phyloP scores from a whole-genome alignment of 1,140 invertebrate genomes.

The Pseudomyrmex flavicornis region DNA sequence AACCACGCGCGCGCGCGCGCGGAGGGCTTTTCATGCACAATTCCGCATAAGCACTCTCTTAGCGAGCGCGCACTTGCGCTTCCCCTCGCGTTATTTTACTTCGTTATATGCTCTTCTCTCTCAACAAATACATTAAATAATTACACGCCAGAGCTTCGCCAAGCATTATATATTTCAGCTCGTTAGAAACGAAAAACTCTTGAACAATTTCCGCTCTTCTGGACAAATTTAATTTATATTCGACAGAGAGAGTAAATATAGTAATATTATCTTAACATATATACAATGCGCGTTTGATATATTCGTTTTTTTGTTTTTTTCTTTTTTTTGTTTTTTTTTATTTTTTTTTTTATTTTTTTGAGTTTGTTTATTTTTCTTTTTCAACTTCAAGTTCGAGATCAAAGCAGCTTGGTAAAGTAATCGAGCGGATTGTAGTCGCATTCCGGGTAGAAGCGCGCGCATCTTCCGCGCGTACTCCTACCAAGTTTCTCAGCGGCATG shows the following conservation, averaged over 20 bases:
- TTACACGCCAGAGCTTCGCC: not conserved
- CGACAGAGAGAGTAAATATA: no score
- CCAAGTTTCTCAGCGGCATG: conserved; percentile 89
- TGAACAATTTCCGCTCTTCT: not conserved
- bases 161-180: no score
- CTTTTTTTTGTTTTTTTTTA: no score
- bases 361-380: not conserved
- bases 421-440: conserved; percentile 87
- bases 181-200: not conserved
- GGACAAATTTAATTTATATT: not conserved
- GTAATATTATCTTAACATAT: no score
- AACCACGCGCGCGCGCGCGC: not conserved
- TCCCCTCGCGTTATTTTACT: not conserved
- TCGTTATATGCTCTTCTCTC: not conserved
- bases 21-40: not conserved
- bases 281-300: no score
- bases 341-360: no score
- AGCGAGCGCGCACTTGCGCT: not conserved
- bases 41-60: not conserved
- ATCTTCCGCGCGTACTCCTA: conserved; percentile 82
- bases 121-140: not conserved
- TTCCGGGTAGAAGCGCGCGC: conserved; percentile 86
- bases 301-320: no score
- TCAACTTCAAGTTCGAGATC: not conserved
- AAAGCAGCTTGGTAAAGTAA: conserved; percentile 83